A percentile compares a stretch with the other conserved stretches of the same genome.
These are phyloP conservation scores for Leptodirus hochenwartii DNA, from an alignment of 2,888 invertebrate genomes.

Conservation along the genomic window DNA sequence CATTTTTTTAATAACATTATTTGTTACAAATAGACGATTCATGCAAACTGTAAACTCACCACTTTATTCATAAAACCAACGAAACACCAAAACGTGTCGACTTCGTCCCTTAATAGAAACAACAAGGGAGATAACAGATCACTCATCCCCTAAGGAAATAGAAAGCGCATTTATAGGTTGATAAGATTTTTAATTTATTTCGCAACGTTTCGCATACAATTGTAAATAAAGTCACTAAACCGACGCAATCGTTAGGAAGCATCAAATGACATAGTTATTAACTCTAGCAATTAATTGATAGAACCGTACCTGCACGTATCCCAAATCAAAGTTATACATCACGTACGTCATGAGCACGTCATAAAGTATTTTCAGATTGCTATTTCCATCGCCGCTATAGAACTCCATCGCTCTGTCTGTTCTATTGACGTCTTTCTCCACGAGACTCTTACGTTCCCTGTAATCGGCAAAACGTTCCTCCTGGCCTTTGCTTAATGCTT, in stretches of 20 bases:
- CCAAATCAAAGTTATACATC: conserved; percentile 97
- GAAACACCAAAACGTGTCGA: conserved; percentile 98
- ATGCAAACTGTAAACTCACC: conserved; percentile 33
- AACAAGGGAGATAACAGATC: conserved; percentile 88
- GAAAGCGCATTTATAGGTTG: too few relatives aligned
- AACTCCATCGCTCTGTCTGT: conserved; percentile 84
- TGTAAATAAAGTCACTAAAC: too few relatives aligned
- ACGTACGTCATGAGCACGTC: conserved; percentile 96
- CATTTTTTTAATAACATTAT: too few relatives aligned
- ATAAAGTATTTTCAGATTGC: conserved; percentile 64
- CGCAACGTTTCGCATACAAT: too few relatives aligned
- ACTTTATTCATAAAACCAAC: conserved; percentile 94
- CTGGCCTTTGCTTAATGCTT: conserved; percentile 70
- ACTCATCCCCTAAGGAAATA: conserved; percentile 99
- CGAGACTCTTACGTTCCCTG: conserved; percentile 70
- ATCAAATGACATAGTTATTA: too few relatives aligned
- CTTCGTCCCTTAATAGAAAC: conserved; percentile 76
- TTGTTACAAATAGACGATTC: not conserved
- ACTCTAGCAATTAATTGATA: too few relatives aligned
- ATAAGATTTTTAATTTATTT: too few relatives aligned
- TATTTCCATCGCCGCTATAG: conserved; percentile 86
- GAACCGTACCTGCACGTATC: conserved; percentile 87
- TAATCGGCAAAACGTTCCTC: conserved; percentile 66
- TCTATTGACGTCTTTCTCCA: conserved; percentile 94
- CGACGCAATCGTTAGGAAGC: too few relatives aligned